phyloP scores from a whole-genome alignment of 2,113 vertebrate genomes.

The Pomatostomus ruficeps region DNA sequence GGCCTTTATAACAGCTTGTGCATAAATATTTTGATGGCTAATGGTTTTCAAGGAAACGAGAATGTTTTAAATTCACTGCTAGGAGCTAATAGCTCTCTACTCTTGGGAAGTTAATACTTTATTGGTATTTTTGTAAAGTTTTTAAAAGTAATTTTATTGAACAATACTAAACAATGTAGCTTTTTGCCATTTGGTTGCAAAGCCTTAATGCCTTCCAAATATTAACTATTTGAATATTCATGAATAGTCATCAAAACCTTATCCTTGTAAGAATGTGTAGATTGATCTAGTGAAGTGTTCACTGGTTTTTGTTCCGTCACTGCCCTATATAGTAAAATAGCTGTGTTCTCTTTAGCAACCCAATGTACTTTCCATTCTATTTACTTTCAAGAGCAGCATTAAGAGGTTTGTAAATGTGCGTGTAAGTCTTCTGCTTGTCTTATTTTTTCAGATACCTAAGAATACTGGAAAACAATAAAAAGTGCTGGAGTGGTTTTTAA shows the following conservation, averaged over 20 bases:
- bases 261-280: neutral
- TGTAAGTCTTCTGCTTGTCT: neutral
- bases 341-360: neutral
- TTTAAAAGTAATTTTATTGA: neutral
- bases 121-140: slow-evolving; percentile 4
- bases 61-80: slow-evolving; percentile 1
- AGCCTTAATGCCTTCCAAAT: neutral
- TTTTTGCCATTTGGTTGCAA: neutral
- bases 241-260: neutral
- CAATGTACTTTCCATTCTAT: neutral
- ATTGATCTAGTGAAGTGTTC: neutral
- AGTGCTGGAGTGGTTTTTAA: neutral
- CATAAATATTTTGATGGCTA: slow-evolving; percentile 35
- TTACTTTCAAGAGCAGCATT: neutral
- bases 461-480: neutral
- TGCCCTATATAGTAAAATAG: neutral
- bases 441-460: neutral
- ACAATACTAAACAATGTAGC: neutral
- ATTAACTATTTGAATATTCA: neutral
- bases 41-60: neutral
- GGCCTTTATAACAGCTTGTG: neutral
- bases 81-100: neutral
- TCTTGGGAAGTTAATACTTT: neutral
- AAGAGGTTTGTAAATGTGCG: neutral
- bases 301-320: neutral